phyloP scores from a whole-genome alignment of 2,888 invertebrate genomes.

The Vanessa cardui region DNA sequence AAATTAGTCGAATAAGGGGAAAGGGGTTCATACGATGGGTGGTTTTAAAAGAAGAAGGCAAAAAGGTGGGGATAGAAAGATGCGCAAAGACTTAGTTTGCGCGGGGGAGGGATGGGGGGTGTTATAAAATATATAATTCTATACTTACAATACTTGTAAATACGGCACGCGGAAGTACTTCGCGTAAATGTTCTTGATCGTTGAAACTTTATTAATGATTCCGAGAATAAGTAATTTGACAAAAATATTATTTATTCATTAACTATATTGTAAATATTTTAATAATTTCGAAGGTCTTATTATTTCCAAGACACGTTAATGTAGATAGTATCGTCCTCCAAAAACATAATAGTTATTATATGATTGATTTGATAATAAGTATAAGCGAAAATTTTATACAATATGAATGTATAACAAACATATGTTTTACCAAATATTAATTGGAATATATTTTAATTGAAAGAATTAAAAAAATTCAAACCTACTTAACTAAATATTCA shows the following conservation, averaged over 20 bases:
- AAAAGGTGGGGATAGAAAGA: conserved; percentile 83
- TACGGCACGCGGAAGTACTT: conserved; percentile 80
- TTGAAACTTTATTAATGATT: conserved; percentile 40
- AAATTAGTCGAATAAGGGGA: conserved; percentile 83
- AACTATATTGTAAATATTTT: not conserved
- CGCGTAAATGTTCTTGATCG: conserved; percentile 55
- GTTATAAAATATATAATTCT: conserved; percentile 84
- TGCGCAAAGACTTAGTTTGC: conserved; percentile 83
- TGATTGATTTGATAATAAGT: too few relatives aligned
- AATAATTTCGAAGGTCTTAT: too few relatives aligned
- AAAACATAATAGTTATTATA: not conserved
- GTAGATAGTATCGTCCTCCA: too few relatives aligned
- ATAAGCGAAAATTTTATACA: too few relatives aligned
- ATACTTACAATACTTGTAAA: conserved; percentile 84
- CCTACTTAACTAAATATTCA: too few relatives aligned
- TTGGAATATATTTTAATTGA: not conserved
- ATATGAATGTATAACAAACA: too few relatives aligned
- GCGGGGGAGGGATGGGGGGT: conserved; percentile 65
- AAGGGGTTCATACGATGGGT: conserved; percentile 82
- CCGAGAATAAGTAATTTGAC: conserved; percentile 23
- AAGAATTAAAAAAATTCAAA: too few relatives aligned
- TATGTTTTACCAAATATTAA: not conserved
- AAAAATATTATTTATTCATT: not conserved
- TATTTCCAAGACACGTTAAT: too few relatives aligned
- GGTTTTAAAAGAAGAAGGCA: conserved; percentile 83